Percentiles rank a stretch among this genome's conserved stretches.
phyloP scores from a whole-genome alignment of 1,140 invertebrate genomes.

The Orius laevigatus region DNA sequence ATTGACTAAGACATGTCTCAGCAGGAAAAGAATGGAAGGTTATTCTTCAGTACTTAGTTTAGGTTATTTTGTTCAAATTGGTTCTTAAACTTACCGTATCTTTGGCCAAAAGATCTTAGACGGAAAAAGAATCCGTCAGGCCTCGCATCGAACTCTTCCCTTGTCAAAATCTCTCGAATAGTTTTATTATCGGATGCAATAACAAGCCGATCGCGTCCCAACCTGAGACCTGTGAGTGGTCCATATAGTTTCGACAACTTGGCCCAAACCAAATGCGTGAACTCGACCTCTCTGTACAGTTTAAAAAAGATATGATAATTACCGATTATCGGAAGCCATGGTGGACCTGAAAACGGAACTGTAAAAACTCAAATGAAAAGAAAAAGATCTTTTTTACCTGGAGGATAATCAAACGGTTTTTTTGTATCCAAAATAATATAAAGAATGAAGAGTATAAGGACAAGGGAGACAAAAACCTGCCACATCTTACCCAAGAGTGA shows the following conservation, averaged over 20 bases:
- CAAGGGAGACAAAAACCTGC: no score
- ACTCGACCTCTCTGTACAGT: slow-evolving; percentile 23
- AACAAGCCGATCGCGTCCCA: slow-evolving; percentile 41
- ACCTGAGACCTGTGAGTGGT: slow-evolving; percentile 30
- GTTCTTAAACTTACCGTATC: slow-evolving; percentile 34
- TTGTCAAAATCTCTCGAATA: slow-evolving; percentile 38
- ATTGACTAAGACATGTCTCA: no score
- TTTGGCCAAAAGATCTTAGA: slow-evolving; percentile 41
- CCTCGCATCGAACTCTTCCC: slow-evolving; percentile 47
- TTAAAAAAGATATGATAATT: slow-evolving; percentile 24
- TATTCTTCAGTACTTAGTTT: background rate
- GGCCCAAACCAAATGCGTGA: slow-evolving; percentile 27
- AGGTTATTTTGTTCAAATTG: background rate
- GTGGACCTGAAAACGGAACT: slow-evolving; percentile 33
- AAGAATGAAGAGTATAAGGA: no score
- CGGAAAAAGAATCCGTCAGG: slow-evolving; percentile 51
- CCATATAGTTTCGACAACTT: slow-evolving; percentile 24
- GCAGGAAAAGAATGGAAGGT: background rate
- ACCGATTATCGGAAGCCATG: slow-evolving; percentile 31
- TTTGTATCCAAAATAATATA: no score
- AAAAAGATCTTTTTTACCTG: no score
- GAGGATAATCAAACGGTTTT: no score
- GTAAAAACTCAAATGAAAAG: background rate
- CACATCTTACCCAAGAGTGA: no score
- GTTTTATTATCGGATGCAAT: slow-evolving; percentile 40